Percentiles rank a stretch among this genome's conserved stretches.
phyloP scores from a whole-genome alignment of 1,140 invertebrate genomes.

The Leptestheria dahalacensis region DNA sequence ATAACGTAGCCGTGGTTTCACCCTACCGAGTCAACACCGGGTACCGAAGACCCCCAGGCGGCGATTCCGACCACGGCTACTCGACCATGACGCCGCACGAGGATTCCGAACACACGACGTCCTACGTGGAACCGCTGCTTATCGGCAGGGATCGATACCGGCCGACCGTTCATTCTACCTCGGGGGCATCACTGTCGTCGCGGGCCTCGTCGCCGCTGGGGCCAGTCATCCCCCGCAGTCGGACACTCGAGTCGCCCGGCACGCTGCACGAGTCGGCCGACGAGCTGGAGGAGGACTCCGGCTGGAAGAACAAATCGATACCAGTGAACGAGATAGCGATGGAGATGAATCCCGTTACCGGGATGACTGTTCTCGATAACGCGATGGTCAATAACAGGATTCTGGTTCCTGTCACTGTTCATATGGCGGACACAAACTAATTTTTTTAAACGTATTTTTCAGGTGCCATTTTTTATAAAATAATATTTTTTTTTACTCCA shows the following conservation, averaged over 20 bases:
- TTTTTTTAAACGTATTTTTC: background rate
- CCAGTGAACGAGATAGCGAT: no score
- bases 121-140: constrained; percentile 45
- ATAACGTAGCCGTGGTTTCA: constrained; percentile 49
- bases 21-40: constrained; percentile 71
- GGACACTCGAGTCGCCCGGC: background rate
- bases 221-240: background rate
- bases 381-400: constrained; percentile 41
- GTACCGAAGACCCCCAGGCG: constrained; percentile 60
- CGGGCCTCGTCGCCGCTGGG: constrained; percentile 22
- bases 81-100: constrained; percentile 88
- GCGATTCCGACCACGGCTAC: constrained; percentile 84
- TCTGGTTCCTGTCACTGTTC: constrained; percentile 72
- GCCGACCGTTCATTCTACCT: constrained; percentile 26
- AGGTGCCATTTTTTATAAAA: background rate
- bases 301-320: no score
- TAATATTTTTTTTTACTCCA: constrained; percentile 4
- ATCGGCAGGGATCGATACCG: constrained; percentile 30
- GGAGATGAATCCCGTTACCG: no score
- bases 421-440: constrained; percentile 39
- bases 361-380: no score
- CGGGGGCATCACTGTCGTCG: constrained; percentile 19
- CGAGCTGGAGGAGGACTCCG: background rate
- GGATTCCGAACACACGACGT: constrained; percentile 57
- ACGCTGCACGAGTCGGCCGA: constrained; percentile 7